phyloP scores from a whole-genome alignment of 2,888 invertebrate genomes.

The Cephalotes varians region DNA sequence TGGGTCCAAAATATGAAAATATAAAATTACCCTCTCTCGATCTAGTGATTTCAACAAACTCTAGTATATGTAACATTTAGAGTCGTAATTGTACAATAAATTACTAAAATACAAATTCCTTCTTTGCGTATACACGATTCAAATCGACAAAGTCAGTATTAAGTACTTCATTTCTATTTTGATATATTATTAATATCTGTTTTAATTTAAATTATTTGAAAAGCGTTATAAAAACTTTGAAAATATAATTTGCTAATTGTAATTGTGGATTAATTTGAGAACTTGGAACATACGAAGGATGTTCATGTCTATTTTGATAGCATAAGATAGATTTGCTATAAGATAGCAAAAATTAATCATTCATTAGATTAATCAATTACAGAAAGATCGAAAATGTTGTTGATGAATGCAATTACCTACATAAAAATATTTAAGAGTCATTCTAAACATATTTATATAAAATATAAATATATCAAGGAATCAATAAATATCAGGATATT shows the following conservation, averaged over 20 bases:
- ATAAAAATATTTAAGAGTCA: not conserved
- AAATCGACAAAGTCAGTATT: not conserved
- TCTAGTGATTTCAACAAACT: not conserved
- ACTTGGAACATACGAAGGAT: not conserved
- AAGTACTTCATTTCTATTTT: not conserved
- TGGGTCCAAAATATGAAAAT: not conserved
- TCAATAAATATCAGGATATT: not conserved
- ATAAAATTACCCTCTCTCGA: not conserved
- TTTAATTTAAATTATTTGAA: not conserved
- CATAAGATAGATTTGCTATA: too few relatives aligned
- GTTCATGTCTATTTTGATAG: not conserved
- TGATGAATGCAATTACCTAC: not conserved
- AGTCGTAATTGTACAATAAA: not conserved
- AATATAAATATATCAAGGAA: not conserved
- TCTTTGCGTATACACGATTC: not conserved
- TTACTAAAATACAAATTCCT: not conserved
- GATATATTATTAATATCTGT: not conserved
- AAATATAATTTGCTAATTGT: too few relatives aligned
- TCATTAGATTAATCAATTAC: not conserved
- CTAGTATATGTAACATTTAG: not conserved
- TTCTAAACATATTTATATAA: not conserved
- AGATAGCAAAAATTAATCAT: not conserved
- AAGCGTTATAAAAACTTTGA: not conserved
- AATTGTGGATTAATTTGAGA: not conserved
- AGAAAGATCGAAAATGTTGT: not conserved